Evolutionary conservation across 2,797 vertebrate species (phyloP).

Genomic region (Coregonus sp.): DNA sequence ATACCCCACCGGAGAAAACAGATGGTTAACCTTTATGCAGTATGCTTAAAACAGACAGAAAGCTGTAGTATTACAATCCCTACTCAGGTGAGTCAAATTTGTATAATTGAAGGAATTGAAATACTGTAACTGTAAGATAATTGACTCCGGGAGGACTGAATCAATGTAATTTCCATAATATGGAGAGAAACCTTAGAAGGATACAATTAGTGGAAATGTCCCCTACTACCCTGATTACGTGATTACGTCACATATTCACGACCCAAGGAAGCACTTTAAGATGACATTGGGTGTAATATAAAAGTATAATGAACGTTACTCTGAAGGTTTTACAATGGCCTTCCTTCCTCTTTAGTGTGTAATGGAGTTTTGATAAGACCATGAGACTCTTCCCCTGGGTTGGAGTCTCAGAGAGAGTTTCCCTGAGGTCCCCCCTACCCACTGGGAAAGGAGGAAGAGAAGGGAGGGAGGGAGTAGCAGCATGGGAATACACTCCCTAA

Average conservation of each 20-base stretch:
- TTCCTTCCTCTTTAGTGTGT: background rate
- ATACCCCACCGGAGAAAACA: background rate
- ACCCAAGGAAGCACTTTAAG: background rate
- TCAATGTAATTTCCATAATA: background rate
- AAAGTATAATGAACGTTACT: background rate
- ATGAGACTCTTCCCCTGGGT: constrained; percentile 21
- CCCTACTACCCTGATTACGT: background rate
- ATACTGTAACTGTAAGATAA: background rate
- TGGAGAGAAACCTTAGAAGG: background rate
- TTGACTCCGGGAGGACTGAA: background rate
- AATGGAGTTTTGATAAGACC: constrained; percentile 35
- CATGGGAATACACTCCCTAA: constrained; percentile 19
- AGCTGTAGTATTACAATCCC: background rate
- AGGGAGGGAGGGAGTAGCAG: background rate
- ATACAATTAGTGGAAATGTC: background rate
- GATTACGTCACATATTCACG: background rate
- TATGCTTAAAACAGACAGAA: background rate
- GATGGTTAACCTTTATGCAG: background rate
- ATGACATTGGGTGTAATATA: background rate
- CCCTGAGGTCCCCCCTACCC: constrained; percentile 16
- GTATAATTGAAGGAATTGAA: background rate
- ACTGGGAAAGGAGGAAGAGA: background rate
- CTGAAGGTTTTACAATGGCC: constrained; percentile 25
- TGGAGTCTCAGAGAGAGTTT: constrained; percentile 30
- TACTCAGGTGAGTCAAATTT: background rate